Percentiles rank a stretch among this genome's conserved stretches.
phyloP scores from a whole-genome alignment of 2,888 invertebrate species.

The Labia minor region DNA sequence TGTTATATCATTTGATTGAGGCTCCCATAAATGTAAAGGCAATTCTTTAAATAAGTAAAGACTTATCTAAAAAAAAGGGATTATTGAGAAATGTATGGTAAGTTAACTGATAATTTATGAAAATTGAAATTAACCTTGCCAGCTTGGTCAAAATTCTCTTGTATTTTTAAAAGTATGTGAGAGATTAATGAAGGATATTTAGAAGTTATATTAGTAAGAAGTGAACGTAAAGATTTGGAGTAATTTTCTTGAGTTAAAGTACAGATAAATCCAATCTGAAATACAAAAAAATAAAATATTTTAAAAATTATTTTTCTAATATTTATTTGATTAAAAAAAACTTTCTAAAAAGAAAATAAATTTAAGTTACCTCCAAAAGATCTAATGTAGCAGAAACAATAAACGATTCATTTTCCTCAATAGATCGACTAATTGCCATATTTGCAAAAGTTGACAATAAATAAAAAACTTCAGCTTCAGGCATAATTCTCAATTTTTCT shows the following conservation, averaged over 20 bases:
- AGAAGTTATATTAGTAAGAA: slow-evolving; percentile 56
- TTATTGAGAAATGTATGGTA: neutral
- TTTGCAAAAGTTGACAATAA: slow-evolving; percentile 66
- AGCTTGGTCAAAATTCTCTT: slow-evolving; percentile 46
- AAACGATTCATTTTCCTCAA: slow-evolving; percentile 48
- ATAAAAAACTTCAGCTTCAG: slow-evolving; percentile 64
- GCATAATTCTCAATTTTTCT: slow-evolving; percentile 50
- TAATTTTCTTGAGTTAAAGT: slow-evolving; percentile 57
- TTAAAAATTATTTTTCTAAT: neutral
- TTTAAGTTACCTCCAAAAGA: slow-evolving; percentile 50
- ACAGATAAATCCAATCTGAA: slow-evolving; percentile 62
- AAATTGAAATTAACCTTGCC: slow-evolving; percentile 39
- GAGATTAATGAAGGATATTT: slow-evolving; percentile 60
- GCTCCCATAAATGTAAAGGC: slow-evolving; percentile 57
- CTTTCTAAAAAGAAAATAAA: slow-evolving; percentile 17
- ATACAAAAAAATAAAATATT: slow-evolving; percentile 23
- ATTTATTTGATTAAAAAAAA: neutral
- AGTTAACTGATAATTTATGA: neutral
- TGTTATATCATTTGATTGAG: slow-evolving; percentile 51
- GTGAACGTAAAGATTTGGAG: slow-evolving; percentile 60
- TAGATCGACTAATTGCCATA: slow-evolving; percentile 57
- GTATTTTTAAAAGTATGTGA: slow-evolving; percentile 48
- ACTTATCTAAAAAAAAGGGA: slow-evolving; percentile 40
- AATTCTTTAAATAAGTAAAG: slow-evolving; percentile 62
- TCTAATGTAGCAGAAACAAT: slow-evolving; percentile 54